Evolutionary conservation across 1,140 invertebrate genomes (phyloP), one percentile per base, ranked within the genome.

Genomic region (Araneus ventricosus): DNA sequence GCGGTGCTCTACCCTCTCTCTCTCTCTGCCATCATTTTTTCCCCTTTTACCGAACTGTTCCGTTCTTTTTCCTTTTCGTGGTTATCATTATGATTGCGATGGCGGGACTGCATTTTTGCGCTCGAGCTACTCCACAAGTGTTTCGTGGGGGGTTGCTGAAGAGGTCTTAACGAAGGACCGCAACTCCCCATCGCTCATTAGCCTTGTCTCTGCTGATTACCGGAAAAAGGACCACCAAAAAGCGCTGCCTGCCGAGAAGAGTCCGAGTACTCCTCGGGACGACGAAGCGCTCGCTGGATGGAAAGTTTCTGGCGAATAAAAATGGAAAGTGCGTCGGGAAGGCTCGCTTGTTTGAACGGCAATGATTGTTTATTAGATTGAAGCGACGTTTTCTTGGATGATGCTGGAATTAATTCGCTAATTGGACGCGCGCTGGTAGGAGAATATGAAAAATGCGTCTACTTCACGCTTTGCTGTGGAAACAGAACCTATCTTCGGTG

Each of bases 201-300:
- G 70, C 30, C 59, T 63, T 63, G 45, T 52, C 45, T 52, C 45
- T 52, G n/a, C 63, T 67, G 70, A 75, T 75, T 75, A 75, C 70
- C 17, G 70, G 70, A 75, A 75, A 75, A 75, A 75, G 70, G 70
- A 75, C 70, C 27, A 75, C 70, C 70, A 75, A 75, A 75, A 75
- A 75, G 70, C 70, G 30, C 70, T 75, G 30, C 70, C 37, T 17
- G 70, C 70, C 70, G 70, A 37, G 30, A 52, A 75, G 34, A 5
- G 17, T 30, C 70, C 27, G 70, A 37, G 70, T 37, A 30, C 27
- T 75, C 34, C 34, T 75, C 70, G 70, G 67, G 70, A 75, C 34
- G 20, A 30, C 70, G 70, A 75, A 34, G 70, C 30, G 30, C 27
- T 22, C 2, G 30, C 30, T 24, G 10, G 30, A 75, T 27, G 14